phyloP scores from a whole-genome alignment of 2,888 invertebrate genomes.

The Melieria crassipennis region DNA sequence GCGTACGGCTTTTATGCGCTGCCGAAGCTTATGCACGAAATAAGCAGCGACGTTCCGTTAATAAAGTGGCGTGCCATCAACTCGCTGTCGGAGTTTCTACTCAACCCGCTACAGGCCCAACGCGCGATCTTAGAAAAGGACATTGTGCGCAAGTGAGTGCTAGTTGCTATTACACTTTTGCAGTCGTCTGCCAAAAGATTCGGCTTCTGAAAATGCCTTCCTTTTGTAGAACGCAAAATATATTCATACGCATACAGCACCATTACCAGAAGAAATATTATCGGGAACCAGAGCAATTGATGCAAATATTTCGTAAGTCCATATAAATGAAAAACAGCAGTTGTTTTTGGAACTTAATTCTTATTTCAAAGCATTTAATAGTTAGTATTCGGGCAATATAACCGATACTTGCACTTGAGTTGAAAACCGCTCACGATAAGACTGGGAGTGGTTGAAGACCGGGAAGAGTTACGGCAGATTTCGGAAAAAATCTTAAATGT shows the following conservation, averaged over 20 bases:
- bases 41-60: constrained; percentile 48
- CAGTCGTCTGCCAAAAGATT: neutral
- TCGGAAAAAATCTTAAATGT: neutral
- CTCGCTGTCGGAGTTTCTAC: constrained; percentile 53
- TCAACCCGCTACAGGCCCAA: constrained; percentile 54
- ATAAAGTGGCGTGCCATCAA: constrained; percentile 54
- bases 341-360: neutral
- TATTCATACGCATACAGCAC: constrained; percentile 43
- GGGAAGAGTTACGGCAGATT: neutral
- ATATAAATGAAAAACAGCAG: neutral
- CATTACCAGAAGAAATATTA: constrained; percentile 36
- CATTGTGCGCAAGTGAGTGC: constrained; percentile 54
- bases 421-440: neutral
- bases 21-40: constrained; percentile 55
- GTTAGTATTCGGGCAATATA: neutral
- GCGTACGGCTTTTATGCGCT: constrained; percentile 57
- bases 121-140: constrained; percentile 53
- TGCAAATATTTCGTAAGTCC: constrained; percentile 45
- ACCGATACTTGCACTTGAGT: neutral
- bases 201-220: neutral
- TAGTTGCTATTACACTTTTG: neutral
- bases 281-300: constrained; percentile 34
- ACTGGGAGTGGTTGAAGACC: no score
- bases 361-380: neutral
- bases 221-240: constrained; percentile 39